Percentiles rank a stretch among this genome's conserved stretches.
Evolutionary conservation across 1,140 invertebrate species (phyloP).

Genomic region (Parasteatoda tepidariorum): DNA sequence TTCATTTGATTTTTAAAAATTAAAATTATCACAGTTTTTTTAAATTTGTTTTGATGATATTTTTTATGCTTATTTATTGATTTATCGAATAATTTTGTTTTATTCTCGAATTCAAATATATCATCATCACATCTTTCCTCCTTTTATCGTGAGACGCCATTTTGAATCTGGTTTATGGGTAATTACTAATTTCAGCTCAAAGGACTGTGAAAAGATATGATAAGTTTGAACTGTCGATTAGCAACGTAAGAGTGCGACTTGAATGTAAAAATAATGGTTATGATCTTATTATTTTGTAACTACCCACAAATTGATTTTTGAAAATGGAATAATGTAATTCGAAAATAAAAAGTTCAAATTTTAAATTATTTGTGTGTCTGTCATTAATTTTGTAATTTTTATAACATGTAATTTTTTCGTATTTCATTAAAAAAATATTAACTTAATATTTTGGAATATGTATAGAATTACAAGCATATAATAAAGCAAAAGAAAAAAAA

Average conservation of each 20-base stretch:
- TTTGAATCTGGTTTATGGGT: slow-evolving; percentile 17
- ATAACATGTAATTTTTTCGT: neutral
- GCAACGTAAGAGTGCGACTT: neutral
- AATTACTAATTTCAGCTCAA: slow-evolving; percentile 29
- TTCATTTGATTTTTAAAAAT: too few species aligned
- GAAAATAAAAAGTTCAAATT: slow-evolving; percentile 57
- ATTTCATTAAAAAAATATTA: neutral
- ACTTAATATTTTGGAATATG: neutral
- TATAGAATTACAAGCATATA: neutral
- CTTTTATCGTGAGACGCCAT: neutral
- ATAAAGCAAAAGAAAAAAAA: neutral
- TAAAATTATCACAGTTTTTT: neutral
- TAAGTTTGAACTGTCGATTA: neutral
- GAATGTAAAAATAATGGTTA: neutral
- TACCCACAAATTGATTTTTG: slow-evolving; percentile 1
- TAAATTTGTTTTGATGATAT: neutral
- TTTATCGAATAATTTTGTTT: slow-evolving; percentile 5
- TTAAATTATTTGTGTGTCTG: slow-evolving; percentile 25
- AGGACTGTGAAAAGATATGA: neutral
- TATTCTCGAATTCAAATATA: neutral
- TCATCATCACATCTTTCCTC: slow-evolving; percentile 27
- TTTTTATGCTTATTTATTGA: neutral
- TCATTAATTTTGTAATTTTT: neutral
- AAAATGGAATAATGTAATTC: slow-evolving; percentile 42
- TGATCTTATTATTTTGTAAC: slow-evolving; percentile 14